These are phyloP conservation scores for Cassiopea xamachana DNA, from an alignment of 30 jellyfish, hydroid and myxozoan species.

Conservation along the genomic window DNA sequence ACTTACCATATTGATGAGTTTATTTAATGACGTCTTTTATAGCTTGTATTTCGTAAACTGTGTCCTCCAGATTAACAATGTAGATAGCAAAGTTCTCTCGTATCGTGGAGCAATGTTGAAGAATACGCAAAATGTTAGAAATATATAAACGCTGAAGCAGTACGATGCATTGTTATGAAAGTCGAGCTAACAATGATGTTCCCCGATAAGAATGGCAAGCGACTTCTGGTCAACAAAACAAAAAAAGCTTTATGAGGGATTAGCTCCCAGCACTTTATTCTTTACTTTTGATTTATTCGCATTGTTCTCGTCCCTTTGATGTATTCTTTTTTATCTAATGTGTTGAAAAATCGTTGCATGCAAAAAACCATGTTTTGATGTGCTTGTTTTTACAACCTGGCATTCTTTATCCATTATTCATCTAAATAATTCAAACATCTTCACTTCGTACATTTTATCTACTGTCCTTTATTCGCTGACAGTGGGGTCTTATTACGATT, in stretches of 20 bases:
- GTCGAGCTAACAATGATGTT: conserved; percentile 52
- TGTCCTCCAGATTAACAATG: neutral
- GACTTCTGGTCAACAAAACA: conserved; percentile 58
- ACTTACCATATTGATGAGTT: neutral
- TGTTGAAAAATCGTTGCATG: neutral
- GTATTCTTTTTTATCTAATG: neutral
- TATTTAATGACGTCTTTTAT: neutral
- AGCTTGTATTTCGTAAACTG: neutral
- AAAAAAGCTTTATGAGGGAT: conserved; percentile 27
- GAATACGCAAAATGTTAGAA: no score
- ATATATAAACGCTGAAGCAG: no score
- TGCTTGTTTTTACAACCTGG: neutral
- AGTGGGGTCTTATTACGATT: neutral
- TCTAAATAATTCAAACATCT: neutral
- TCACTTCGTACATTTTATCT: neutral
- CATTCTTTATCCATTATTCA: neutral
- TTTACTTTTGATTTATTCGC: conserved; percentile 18
- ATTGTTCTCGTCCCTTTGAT: conserved; percentile 26
- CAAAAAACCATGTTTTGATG: neutral
- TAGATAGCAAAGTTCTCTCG: neutral
- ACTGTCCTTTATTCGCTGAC: neutral
- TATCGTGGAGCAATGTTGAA: no score
- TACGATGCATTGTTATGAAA: conserved; percentile 22
- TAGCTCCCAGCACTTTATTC: conserved; percentile 40
- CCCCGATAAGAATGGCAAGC: conserved; percentile 26